phyloP scores from a whole-genome alignment of 2,797 vertebrate genomes.

The Hipposideros larvatus region DNA sequence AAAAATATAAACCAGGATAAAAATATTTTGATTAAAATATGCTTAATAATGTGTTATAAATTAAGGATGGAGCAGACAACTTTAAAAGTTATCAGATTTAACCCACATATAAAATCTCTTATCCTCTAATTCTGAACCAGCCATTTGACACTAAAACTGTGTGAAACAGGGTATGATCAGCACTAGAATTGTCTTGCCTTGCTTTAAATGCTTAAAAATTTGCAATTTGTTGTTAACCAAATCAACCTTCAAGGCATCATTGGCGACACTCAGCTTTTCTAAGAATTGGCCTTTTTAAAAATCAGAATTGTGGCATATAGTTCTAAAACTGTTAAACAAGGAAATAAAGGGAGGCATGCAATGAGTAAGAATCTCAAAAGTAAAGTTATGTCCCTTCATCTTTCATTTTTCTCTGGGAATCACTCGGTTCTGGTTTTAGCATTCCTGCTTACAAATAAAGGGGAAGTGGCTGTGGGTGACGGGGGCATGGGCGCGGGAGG shows the following conservation, averaged over 20 bases:
- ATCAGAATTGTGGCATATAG: background rate
- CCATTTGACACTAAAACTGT: conserved; percentile 34
- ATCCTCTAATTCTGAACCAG: background rate
- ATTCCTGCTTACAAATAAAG: conserved; percentile 29
- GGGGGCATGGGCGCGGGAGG: background rate
- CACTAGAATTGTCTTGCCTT: background rate
- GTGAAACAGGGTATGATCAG: background rate
- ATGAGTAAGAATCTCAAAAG: conserved; percentile 12
- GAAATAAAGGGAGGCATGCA: background rate
- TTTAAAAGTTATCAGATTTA: conserved; percentile 29
- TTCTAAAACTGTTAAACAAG: conserved; percentile 43
- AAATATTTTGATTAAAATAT: conserved; percentile 52
- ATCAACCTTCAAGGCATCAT: background rate
- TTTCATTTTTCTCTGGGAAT: conserved; percentile 20
- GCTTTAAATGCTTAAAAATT: conserved; percentile 12
- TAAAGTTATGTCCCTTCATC: background rate
- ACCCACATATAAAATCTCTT: background rate
- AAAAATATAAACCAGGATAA: conserved; percentile 30
- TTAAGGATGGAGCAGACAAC: conserved; percentile 24
- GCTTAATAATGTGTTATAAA: conserved; percentile 7
- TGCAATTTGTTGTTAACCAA: conserved; percentile 6
- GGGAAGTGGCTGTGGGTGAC: conserved; percentile 12
- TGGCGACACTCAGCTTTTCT: conserved; percentile 2
- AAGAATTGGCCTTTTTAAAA: conserved; percentile 45
- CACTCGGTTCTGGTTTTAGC: background rate